Conservation (phyloP, 2,113 vertebrate genomes). For the Thalassarche chlororhynchos region DNA sequence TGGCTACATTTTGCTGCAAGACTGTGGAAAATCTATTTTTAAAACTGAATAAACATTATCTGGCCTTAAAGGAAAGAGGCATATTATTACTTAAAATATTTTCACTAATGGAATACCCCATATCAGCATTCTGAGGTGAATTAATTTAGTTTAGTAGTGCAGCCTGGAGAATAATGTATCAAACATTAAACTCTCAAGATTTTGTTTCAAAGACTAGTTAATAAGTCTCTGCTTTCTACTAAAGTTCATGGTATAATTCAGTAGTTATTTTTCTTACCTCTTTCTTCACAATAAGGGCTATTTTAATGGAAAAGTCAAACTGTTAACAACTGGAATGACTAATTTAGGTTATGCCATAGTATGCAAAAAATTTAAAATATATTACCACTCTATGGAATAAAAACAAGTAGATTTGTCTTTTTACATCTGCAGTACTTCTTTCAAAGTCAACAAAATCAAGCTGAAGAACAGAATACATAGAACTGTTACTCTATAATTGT, state of each 20-base stretch:
- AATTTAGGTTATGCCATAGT: neutral
- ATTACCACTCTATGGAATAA: neutral
- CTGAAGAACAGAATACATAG: neutral
- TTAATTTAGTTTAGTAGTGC: neutral
- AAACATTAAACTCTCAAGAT: neutral
- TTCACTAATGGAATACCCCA: neutral
- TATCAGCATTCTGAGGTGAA: constrained; percentile 5
- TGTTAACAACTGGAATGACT: neutral
- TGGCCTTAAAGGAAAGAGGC: neutral
- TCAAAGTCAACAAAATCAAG: neutral
- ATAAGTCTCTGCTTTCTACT: neutral
- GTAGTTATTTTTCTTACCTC: neutral
- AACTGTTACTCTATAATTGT: rapidly evolving
- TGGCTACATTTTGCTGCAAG: neutral
- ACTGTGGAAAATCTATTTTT: neutral
- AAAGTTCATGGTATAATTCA: neutral
- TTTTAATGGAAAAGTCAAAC: neutral
- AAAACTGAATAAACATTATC: neutral
- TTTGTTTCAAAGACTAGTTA: neutral
- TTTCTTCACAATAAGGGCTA: neutral
- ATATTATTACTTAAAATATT: constrained; percentile 36
- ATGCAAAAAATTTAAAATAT: neutral
- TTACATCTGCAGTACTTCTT: neutral
- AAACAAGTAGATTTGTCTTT: neutral
- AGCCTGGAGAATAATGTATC: neutral